A percentile compares a stretch with the other conserved stretches of the same genome.
Conservation (phyloP, 2,113 vertebrate species). For the Nesoenas mayeri region DNA sequence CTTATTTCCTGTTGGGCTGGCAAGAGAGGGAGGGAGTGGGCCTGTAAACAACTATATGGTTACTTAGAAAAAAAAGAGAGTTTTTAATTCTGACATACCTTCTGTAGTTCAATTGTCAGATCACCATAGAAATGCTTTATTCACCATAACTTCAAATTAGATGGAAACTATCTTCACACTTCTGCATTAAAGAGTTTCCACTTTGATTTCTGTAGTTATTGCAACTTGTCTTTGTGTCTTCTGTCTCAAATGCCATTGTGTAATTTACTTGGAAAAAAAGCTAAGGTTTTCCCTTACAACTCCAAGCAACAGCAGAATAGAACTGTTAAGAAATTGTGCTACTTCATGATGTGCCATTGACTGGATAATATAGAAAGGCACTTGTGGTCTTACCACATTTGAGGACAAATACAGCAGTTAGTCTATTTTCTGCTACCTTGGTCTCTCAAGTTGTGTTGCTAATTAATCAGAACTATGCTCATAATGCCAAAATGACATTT, state of each 20-base stretch:
- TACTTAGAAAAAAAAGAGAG: neutral
- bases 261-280: neutral
- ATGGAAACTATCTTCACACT: neutral
- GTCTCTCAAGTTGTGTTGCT: neutral
- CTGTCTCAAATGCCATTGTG: neutral
- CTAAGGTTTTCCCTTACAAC: neutral
- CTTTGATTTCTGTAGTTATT: neutral
- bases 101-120: neutral
- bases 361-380: neutral
- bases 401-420: neutral
- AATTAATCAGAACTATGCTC: neutral
- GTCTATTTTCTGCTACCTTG: neutral
- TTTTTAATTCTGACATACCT: neutral
- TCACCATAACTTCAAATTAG: neutral
- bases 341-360: neutral
- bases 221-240: neutral
- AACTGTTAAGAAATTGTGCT: neutral
- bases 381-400: neutral
- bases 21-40: neutral
- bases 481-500: neutral
- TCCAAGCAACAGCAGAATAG: neutral
- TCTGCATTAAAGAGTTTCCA: neutral
- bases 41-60: neutral
- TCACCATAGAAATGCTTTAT: neutral
- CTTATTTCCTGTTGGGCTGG: rapidly evolving